Evolutionary conservation across 2,113 vertebrate genomes (phyloP), one percentile per base, ranked within the genome.

Genomic region (Myotis davidii): DNA sequence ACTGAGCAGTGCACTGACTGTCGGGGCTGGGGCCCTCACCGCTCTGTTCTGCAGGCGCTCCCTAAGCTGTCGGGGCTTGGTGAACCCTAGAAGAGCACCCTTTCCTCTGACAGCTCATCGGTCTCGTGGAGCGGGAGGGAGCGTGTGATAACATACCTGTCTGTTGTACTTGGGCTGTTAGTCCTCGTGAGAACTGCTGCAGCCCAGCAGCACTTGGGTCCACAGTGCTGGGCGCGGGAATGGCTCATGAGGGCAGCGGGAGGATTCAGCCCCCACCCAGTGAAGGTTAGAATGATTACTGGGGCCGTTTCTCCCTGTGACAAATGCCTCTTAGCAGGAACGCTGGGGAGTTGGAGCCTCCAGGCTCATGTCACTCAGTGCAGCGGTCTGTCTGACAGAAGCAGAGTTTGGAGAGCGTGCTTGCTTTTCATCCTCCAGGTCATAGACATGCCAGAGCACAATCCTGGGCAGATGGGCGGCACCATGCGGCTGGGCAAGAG

Each of bases 391-490:
- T 21, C 20, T 34, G 11, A 37, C 1, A 0, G 69, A 72, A 83
- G 74, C 74, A 54, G 39, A 34, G 25, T 85, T 29, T 76, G 54
- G 77, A 77, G 73, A 5, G 8, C 0, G 0, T 74, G 69, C 65
- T 52, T 97, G 42, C 89, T 78, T 95, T 85, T 56, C 72, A 90
- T 86, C 54, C 83, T 94, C 81, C 97, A 99, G 99, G 99, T 99
- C 94, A 99, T 99, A 92, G 99, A 99, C 96, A 99, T 99, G 99
- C 99, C 99, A 0, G 99, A 99, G 91, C 99, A 99, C 96, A 99
- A 99, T 96, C 99, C 99, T 1, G 99, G 99, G 39, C 99, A 99
- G 94, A 99, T 99, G 99, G 99, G 99, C 0, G 99, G 99, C 39
- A 99, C 99, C 45, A 99, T 99, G 99, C 98, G 99, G 94, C 98